Evolutionary conservation across 2,888 invertebrate genomes (phyloP).

Genomic region (Temnothorax rugatulus): DNA sequence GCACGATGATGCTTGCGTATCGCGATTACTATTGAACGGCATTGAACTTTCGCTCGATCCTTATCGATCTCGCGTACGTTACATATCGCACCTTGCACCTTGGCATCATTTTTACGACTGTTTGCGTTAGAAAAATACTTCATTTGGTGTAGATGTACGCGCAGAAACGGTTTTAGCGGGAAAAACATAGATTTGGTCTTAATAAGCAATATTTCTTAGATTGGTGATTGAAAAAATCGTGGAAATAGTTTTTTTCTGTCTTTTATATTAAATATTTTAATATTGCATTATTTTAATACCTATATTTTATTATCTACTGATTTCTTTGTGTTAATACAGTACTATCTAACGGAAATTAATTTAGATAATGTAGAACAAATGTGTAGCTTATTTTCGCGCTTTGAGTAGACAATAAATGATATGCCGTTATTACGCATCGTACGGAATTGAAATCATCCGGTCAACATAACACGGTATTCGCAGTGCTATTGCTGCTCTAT

Average conservation of each 20-base stretch:
- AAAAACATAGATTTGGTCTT: background rate
- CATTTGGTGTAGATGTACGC: no score
- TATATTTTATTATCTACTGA: background rate
- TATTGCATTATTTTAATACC: background rate
- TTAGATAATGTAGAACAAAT: background rate
- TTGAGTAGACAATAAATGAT: background rate
- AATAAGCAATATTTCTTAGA: background rate
- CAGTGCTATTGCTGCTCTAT: background rate
- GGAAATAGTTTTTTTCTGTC: background rate
- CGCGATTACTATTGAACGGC: slow-evolving; percentile 25
- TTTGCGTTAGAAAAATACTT: slow-evolving; percentile 9
- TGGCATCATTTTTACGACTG: slow-evolving; percentile 4
- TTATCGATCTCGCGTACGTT: slow-evolving; percentile 17
- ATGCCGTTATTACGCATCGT: background rate
- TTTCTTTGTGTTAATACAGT: background rate
- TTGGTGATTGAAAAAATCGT: background rate
- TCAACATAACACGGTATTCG: background rate
- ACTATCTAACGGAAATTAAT: background rate
- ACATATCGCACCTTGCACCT: slow-evolving; percentile 26
- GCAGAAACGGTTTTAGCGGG: background rate
- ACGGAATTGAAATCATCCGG: background rate
- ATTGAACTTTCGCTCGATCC: slow-evolving; percentile 27
- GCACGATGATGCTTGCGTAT: background rate
- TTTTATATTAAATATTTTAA: background rate
- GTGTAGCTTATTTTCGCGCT: background rate